Conservation (phyloP, 2,797 vertebrate genomes). For the Sebastes trivittatus region DNA sequence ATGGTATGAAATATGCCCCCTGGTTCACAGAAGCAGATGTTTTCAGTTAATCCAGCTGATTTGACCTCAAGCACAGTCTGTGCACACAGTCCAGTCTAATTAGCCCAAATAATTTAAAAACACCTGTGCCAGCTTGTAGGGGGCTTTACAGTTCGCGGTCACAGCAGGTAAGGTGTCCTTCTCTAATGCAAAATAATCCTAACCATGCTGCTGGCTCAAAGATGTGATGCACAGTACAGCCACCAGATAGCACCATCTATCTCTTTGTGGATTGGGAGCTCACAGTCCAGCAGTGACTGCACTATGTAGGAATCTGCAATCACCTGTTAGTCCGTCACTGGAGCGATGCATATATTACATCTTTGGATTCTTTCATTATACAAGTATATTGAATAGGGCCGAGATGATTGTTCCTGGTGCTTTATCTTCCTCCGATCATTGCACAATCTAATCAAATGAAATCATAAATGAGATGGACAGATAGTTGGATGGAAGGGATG, state of each 20-base stretch:
- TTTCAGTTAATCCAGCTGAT: neutral
- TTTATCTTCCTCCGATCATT: neutral
- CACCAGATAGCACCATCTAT: conserved; percentile 65
- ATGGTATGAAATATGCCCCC: neutral
- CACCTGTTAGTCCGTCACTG: neutral
- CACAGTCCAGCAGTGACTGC: neutral
- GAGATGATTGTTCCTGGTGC: neutral
- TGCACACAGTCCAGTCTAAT: neutral
- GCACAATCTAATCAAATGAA: neutral
- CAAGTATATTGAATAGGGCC: neutral
- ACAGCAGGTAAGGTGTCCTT: neutral
- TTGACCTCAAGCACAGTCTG: neutral
- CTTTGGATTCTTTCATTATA: neutral
- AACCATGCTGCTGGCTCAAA: neutral
- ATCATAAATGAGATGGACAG: neutral
- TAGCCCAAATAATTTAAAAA: neutral
- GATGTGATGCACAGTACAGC: conserved; percentile 29
- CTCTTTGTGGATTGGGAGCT: neutral
- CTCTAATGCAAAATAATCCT: neutral
- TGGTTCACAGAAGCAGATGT: neutral
- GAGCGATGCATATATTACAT: neutral
- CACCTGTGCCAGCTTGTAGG: neutral
- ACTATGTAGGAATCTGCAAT: neutral
- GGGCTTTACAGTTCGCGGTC: rapidly evolving
- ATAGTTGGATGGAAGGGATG: neutral